phyloP scores from a whole-genome alignment of 2,888 invertebrate species.

The Catotricha subobsoleta region DNA sequence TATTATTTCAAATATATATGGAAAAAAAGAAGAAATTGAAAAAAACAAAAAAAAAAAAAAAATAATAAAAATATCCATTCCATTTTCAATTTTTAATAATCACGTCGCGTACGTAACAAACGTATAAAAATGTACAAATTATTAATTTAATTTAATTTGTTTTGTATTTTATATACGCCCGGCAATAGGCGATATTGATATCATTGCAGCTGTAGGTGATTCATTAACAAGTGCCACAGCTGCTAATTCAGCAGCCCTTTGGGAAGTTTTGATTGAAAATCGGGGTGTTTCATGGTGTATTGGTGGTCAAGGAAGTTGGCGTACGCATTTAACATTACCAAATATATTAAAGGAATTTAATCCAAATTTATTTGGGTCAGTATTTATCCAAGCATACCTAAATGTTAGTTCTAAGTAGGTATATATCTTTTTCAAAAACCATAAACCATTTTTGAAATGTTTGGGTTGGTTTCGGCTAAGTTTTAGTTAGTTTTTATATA shows the following conservation, averaged over 20 bases:
- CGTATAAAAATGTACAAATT: not conserved
- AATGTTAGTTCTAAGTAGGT: too few relatives aligned
- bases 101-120: too few relatives aligned
- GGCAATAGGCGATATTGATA: constrained; percentile 36
- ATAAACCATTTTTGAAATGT: too few relatives aligned
- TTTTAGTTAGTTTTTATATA: too few relatives aligned
- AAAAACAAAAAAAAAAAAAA: not conserved
- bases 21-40: not conserved
- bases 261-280: constrained; percentile 31
- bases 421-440: too few relatives aligned
- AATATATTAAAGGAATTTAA: constrained; percentile 45
- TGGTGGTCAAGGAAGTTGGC: constrained; percentile 36
- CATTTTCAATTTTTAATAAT: too few relatives aligned
- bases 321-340: constrained; percentile 33
- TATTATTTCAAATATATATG: not conserved
- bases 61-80: not conserved
- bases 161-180: not conserved
- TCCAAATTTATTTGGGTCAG: constrained; percentile 39
- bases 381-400: not conserved
- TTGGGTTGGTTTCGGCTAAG: too few relatives aligned
- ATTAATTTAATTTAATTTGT: not conserved
- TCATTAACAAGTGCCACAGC: constrained; percentile 40
- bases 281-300: constrained; percentile 32
- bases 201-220: constrained; percentile 40
- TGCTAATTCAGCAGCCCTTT: constrained; percentile 28